phyloP scores from a whole-genome alignment of 2,113 vertebrate species.

The Microtus ochrogaster region DNA sequence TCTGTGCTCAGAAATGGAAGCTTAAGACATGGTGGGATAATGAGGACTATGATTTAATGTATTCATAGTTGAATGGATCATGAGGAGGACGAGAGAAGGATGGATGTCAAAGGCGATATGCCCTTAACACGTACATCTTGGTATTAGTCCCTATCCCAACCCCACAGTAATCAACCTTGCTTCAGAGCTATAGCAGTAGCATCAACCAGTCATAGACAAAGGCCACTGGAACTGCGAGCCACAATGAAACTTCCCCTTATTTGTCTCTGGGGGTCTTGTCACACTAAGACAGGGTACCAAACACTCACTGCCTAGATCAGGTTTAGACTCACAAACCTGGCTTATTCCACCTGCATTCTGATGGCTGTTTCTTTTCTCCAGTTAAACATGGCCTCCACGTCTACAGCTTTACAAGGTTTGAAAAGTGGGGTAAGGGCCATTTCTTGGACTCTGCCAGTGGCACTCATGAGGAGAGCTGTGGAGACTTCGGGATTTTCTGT shows the following conservation, averaged over 20 bases:
- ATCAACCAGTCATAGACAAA: background rate
- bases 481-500: background rate
- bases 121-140: background rate
- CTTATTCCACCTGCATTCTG: background rate
- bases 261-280: background rate
- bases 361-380: background rate
- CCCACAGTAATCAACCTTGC: background rate
- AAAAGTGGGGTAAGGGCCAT: background rate
- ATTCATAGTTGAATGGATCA: background rate
- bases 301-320: background rate
- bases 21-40: background rate
- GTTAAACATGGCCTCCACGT: background rate
- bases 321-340: background rate
- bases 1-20: background rate
- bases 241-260: background rate
- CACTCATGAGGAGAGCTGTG: background rate
- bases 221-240: background rate
- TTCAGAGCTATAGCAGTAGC: background rate
- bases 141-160: background rate
- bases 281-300: background rate
- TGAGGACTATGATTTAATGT: no score
- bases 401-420: background rate
- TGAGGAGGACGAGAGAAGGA: background rate
- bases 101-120: no score
- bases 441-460: background rate